Evolutionary conservation across 2,797 vertebrate genomes (phyloP).

Genomic region (Miichthys miiuy): DNA sequence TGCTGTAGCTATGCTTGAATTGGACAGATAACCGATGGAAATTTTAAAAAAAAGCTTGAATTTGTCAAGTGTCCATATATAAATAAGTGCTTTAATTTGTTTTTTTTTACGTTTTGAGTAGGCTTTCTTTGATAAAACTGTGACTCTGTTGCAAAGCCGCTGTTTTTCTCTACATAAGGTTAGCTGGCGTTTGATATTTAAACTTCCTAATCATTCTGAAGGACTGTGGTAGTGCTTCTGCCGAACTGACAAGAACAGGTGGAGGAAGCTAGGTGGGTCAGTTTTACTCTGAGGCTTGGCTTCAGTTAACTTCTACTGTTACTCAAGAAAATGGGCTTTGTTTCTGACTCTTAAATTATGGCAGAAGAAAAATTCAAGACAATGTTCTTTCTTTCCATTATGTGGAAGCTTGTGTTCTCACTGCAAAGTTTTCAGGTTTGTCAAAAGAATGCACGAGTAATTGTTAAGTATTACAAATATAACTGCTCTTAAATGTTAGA

Average conservation of each 20-base stretch:
- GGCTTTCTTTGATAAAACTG: slow-evolving; percentile 79
- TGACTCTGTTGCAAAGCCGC: slow-evolving; percentile 79
- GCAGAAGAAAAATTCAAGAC: slow-evolving; percentile 56
- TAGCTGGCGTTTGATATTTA: slow-evolving; percentile 82
- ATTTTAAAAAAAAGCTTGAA: slow-evolving; percentile 76
- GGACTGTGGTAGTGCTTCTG: slow-evolving; percentile 56
- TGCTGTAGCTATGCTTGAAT: slow-evolving; percentile 60
- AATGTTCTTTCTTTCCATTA: slow-evolving; percentile 63
- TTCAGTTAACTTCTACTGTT: slow-evolving; percentile 51
- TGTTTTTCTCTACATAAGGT: slow-evolving; percentile 70
- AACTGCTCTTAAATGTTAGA: slow-evolving; percentile 74
- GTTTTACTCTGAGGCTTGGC: slow-evolving; percentile 51
- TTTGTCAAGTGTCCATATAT: slow-evolving; percentile 79
- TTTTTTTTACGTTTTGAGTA: slow-evolving; percentile 73
- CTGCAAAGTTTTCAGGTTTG: slow-evolving; percentile 75
- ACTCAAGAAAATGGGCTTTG: slow-evolving; percentile 49
- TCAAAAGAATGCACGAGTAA: slow-evolving; percentile 80
- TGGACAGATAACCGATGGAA: slow-evolving; percentile 59
- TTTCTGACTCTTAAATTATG: slow-evolving; percentile 69
- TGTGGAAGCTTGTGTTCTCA: slow-evolving; percentile 72
- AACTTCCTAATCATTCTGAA: slow-evolving; percentile 78
- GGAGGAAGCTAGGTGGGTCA: slow-evolving; percentile 47
- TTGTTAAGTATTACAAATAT: slow-evolving; percentile 78
- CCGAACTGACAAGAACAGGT: slow-evolving; percentile 63
- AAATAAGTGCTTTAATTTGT: slow-evolving; percentile 81